phyloP scores from a whole-genome alignment of 2,888 invertebrate species.

The Leptinotarsa juncta region DNA sequence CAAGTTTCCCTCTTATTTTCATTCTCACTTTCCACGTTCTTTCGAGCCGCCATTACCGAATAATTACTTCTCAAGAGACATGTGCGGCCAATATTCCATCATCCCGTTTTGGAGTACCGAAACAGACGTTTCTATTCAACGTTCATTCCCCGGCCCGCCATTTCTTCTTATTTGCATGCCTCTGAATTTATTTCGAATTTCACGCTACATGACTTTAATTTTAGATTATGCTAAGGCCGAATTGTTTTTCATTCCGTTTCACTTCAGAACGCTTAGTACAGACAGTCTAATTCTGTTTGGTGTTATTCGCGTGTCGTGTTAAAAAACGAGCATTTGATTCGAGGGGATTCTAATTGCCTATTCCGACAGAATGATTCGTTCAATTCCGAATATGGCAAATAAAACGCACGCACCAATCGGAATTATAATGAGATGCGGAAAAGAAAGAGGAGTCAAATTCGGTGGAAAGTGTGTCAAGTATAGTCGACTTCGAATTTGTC shows the following conservation, averaged over 20 bases:
- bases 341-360: constrained; percentile 38
- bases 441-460: neutral
- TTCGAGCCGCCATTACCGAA: constrained; percentile 2
- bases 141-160: constrained; percentile 25
- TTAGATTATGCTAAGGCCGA: constrained; percentile 42
- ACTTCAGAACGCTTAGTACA: constrained; percentile 16
- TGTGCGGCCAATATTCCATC: constrained; percentile 11
- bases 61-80: constrained; percentile 14
- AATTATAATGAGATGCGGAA: neutral
- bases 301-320: constrained; percentile 37
- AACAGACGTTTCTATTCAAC: constrained; percentile 30
- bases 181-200: constrained; percentile 43
- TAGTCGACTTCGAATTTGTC: neutral
- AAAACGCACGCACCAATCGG: constrained; percentile 3
- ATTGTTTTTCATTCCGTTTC: constrained; percentile 42
- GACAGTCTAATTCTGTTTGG: constrained; percentile 30
- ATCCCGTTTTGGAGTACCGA: constrained; percentile 21
- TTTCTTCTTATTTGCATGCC: constrained; percentile 38
- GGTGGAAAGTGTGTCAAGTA: neutral
- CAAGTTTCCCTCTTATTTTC: constrained; percentile 7
- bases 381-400: constrained; percentile 10
- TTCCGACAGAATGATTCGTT: constrained; percentile 23
- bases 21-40: neutral
- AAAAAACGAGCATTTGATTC: constrained; percentile 39
- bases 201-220: constrained; percentile 46